These are phyloP conservation scores for Drosophila eohydei DNA, from an alignment of 2,888 invertebrate genomes.

Conservation along the genomic window DNA sequence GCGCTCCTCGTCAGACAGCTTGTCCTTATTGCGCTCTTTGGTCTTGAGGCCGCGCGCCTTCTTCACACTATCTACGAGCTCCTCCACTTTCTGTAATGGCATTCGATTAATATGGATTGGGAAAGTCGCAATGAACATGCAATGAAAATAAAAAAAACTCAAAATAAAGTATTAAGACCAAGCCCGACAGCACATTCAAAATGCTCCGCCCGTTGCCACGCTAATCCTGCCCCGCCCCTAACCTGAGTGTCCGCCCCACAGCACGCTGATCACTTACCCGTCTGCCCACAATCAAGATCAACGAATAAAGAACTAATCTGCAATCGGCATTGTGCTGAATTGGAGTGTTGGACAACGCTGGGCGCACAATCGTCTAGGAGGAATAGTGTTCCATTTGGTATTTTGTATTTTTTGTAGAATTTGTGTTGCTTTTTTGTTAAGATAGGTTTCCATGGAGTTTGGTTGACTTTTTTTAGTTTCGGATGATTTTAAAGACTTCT, in stretches of 20 bases:
- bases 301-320: slow-evolving; percentile 69
- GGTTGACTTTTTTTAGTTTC: not conserved
- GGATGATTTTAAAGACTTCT: not conserved
- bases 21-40: slow-evolving; percentile 87
- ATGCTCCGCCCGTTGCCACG: slow-evolving; percentile 1
- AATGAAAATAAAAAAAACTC: not conserved
- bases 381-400: slow-evolving; percentile 1
- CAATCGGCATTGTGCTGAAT: slow-evolving; percentile 32
- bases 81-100: slow-evolving; percentile 83
- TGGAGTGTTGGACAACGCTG: slow-evolving; percentile 17
- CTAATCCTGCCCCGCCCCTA: slow-evolving; percentile 11
- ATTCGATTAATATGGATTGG: slow-evolving; percentile 49
- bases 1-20: slow-evolving; percentile 91
- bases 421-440: not conserved
- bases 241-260: slow-evolving; percentile 36
- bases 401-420: slow-evolving; percentile 8
- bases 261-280: slow-evolving; percentile 64
- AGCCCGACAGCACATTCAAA: slow-evolving; percentile 12
- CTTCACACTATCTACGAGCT: slow-evolving; percentile 83
- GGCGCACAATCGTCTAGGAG: slow-evolving; percentile 15
- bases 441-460: not conserved
- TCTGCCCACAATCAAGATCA: slow-evolving; percentile 58
- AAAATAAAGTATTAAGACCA: slow-evolving; percentile 6
- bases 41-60: slow-evolving; percentile 82
- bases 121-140: not conserved